A percentile compares a stretch with the other conserved stretches of the same genome.
These are phyloP conservation scores for Orientallactaga bullata DNA, from an alignment of 2,113 vertebrate species.

Conservation along the genomic window DNA sequence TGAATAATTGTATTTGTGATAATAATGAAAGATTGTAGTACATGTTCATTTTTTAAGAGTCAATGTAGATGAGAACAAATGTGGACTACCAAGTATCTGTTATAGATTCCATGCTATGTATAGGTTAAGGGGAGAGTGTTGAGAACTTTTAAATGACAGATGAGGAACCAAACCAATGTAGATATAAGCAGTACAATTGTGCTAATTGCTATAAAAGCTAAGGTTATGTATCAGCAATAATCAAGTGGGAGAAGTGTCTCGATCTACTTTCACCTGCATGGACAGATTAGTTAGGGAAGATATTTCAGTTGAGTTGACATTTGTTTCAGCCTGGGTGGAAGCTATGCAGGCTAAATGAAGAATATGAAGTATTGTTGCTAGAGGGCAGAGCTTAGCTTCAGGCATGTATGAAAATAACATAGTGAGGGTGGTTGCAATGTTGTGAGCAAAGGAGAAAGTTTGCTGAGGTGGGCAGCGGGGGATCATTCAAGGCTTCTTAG, in stretches of 20 bases:
- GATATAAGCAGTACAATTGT: neutral
- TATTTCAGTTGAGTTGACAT: neutral
- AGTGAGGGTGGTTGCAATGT: neutral
- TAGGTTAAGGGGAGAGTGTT: neutral
- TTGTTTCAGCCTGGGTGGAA: neutral
- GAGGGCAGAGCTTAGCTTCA: neutral
- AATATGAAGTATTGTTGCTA: neutral
- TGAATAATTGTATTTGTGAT: neutral
- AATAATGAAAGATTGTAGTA: neutral
- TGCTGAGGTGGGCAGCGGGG: neutral
- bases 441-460: neutral
- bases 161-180: neutral
- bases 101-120: neutral
- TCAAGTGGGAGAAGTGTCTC: neutral
- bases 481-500: neutral
- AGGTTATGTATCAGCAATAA: neutral
- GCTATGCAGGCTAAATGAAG: neutral
- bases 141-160: neutral
- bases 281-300: neutral
- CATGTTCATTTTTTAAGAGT: conserved; percentile 30
- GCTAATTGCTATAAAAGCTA: neutral
- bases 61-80: conserved; percentile 3
- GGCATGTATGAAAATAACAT: neutral
- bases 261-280: neutral
- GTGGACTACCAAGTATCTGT: neutral